phyloP scores from a whole-genome alignment of 2,113 vertebrate genomes.

The Corapipo altera region DNA sequence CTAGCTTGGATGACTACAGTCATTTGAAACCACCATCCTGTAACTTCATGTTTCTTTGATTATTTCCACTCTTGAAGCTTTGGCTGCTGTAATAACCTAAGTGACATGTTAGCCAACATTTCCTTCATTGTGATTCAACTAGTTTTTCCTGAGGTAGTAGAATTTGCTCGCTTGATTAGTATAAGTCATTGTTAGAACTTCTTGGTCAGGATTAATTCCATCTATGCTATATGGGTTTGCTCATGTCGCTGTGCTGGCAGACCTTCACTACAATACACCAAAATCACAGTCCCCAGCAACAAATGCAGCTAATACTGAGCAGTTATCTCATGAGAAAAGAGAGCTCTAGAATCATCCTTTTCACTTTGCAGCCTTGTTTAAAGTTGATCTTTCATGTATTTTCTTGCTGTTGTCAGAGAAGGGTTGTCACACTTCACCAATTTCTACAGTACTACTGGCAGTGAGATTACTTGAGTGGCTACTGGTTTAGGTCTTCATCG shows the following conservation, averaged over 20 bases:
- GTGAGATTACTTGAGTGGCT: neutral
- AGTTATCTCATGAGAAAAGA: neutral
- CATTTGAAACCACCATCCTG: neutral
- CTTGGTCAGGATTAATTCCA: neutral
- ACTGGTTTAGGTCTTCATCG: neutral
- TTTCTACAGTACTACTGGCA: neutral
- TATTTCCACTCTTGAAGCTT: neutral
- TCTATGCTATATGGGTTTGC: neutral
- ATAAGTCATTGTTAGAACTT: neutral
- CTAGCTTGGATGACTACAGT: neutral
- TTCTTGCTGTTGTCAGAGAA: neutral
- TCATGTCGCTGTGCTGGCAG: neutral
- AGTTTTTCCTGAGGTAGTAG: neutral
- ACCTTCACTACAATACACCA: neutral
- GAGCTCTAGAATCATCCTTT: neutral
- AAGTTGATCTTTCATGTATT: neutral
- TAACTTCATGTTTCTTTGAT: neutral
- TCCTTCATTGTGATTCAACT: neutral
- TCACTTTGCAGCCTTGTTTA: neutral
- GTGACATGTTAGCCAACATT: neutral
- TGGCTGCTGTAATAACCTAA: neutral
- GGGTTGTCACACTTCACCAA: neutral
- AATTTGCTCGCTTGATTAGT: neutral
- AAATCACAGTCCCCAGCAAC: accelerated
- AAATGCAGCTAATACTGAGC: neutral